Evolutionary conservation across 2,113 vertebrate species (phyloP).

Genomic region (Nannobrachium achirus): DNA sequence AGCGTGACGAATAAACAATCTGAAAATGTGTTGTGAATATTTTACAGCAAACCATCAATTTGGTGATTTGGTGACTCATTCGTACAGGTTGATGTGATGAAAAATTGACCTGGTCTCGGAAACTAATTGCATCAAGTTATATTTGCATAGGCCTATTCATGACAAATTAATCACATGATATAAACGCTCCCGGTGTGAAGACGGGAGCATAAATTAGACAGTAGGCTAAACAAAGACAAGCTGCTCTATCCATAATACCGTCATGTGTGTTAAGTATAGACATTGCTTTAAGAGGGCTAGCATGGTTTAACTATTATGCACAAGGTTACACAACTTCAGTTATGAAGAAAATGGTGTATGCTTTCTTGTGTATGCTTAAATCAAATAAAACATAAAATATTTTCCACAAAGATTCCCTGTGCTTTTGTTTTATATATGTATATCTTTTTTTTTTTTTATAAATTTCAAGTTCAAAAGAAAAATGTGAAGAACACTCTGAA

Average conservation of each 20-base stretch:
- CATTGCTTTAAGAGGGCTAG: conserved; percentile 76
- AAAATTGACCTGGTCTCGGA: too few species aligned
- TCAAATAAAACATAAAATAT: conserved; percentile 61
- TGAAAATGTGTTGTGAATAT: too few species aligned
- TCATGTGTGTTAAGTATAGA: conserved; percentile 59
- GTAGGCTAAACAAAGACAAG: conserved; percentile 30
- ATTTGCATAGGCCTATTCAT: too few species aligned
- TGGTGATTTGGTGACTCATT: too few species aligned
- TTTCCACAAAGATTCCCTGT: conserved; percentile 55
- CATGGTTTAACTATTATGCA: conserved; percentile 77
- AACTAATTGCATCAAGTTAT: too few species aligned
- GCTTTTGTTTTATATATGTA: conserved; percentile 3
- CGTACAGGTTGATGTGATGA: too few species aligned
- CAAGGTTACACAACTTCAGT: conserved; percentile 73
- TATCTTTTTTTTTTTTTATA: not conserved
- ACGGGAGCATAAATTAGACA: too few species aligned
- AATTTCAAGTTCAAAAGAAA: not conserved
- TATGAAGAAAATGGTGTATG: conserved; percentile 65
- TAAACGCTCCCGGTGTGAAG: too few species aligned
- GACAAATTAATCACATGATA: too few species aligned
- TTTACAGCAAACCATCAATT: too few species aligned
- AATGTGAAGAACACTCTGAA: not conserved
- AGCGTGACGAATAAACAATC: too few species aligned
- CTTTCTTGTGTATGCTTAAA: conserved; percentile 75
- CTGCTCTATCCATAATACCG: conserved; percentile 59